Conservation (phyloP, 2,113 vertebrate genomes). For the Raja brachyura region DNA sequence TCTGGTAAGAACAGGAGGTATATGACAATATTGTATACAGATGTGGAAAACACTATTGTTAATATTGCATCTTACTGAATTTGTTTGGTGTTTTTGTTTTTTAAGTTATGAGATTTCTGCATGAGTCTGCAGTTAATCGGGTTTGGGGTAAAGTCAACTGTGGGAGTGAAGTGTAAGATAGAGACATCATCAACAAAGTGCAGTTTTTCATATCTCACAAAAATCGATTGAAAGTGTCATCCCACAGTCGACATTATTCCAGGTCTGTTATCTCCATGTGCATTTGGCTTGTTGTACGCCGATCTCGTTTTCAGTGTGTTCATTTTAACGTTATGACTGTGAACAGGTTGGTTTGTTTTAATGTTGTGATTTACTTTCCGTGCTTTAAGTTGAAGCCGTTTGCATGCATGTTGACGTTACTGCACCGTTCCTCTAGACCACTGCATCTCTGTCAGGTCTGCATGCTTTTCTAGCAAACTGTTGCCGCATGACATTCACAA, state of each 20-base stretch:
- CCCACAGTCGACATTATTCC: background rate
- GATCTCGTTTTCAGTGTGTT: background rate
- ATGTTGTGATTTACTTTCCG: background rate
- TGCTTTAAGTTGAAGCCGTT: background rate
- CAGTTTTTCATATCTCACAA: background rate
- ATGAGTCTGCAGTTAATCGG: constrained; percentile 55
- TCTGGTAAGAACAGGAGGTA: constrained; percentile 98
- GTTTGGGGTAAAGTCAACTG: constrained; percentile 46
- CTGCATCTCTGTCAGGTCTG: background rate
- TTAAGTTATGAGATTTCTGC: constrained; percentile 57
- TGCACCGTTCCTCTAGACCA: background rate
- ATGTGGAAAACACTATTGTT: constrained; percentile 63
- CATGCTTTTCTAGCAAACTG: constrained; percentile 6
- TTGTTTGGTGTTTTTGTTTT: constrained; percentile 59
- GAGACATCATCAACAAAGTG: background rate
- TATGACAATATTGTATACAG: constrained; percentile 67
- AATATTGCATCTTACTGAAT: constrained; percentile 57
- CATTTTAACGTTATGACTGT: background rate
- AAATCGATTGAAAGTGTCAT: background rate
- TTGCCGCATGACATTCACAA: background rate
- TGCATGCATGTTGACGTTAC: constrained; percentile 8
- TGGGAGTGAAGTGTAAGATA: constrained; percentile 48
- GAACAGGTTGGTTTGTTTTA: constrained; percentile 1
- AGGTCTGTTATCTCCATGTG: background rate
- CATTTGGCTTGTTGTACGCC: background rate